phyloP scores from a whole-genome alignment of 2,888 invertebrate species.

The Automeris io region DNA sequence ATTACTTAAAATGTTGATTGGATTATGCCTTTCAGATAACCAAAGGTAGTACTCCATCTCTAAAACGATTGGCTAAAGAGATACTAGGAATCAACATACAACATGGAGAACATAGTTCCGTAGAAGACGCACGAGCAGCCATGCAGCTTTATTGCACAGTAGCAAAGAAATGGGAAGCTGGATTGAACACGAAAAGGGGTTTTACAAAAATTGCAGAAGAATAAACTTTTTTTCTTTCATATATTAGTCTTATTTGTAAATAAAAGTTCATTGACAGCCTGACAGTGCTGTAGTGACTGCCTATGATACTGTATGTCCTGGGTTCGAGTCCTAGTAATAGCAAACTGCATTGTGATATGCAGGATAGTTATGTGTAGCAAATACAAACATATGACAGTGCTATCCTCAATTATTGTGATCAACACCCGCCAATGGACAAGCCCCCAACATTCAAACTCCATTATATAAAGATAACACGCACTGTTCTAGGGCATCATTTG shows the following conservation, averaged over 20 bases:
- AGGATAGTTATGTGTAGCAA: no score
- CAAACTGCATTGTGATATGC: no score
- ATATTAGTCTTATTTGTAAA: conserved; percentile 5
- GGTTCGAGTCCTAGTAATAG: no score
- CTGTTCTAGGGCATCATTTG: no score
- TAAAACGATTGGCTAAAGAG: conserved; percentile 85
- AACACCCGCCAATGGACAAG: no score
- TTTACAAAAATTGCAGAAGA: conserved; percentile 30
- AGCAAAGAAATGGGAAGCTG: conserved; percentile 85
- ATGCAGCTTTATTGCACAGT: conserved; percentile 89
- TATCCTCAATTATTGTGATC: no score
- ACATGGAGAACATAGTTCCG: conserved; percentile 88
- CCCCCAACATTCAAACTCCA: no score
- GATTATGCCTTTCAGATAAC: conserved; percentile 67
- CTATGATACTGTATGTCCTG: no score
- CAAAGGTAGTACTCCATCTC: conserved; percentile 85
- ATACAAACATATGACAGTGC: no score
- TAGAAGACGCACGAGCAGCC: conserved; percentile 86
- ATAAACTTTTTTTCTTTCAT: conserved; percentile 7
- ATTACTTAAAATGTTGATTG: no score
- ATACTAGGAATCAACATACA: conserved; percentile 89
- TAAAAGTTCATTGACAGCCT: neutral
- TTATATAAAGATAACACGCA: no score
- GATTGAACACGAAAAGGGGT: conserved; percentile 40
- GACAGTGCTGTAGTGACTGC: no score